A percentile compares a stretch with the other conserved stretches of the same genome.
These are phyloP conservation scores for Atractosteus spatula DNA, from an alignment of 2,113 vertebrate species.

Conservation along the genomic window DNA sequence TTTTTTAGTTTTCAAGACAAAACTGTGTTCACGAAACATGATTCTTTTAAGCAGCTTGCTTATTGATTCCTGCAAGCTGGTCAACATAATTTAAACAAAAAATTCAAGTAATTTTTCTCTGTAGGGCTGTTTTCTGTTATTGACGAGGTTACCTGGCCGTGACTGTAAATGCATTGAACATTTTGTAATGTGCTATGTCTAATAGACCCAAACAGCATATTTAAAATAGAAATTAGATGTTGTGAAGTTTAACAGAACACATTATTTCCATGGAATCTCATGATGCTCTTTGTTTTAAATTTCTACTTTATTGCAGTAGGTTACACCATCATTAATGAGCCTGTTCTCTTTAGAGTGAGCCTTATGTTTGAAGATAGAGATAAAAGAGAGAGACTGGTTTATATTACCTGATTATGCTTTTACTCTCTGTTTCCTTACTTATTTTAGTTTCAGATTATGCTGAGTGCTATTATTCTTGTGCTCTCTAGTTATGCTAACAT, in stretches of 20 bases:
- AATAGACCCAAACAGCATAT: constrained; percentile 23
- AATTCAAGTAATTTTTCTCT: constrained; percentile 24
- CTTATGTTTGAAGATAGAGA: too few relatives aligned
- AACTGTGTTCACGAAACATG: constrained; percentile 42
- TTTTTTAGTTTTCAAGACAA: constrained; percentile 7
- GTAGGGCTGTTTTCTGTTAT: constrained; percentile 22
- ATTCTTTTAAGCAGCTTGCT: constrained; percentile 38
- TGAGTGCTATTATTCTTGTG: too few relatives aligned
- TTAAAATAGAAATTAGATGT: constrained; percentile 33
- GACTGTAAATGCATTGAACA: constrained; percentile 16
- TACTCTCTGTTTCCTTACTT: too few relatives aligned
- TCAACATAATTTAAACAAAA: constrained; percentile 31
- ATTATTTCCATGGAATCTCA: too few relatives aligned
- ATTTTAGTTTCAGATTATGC: too few relatives aligned
- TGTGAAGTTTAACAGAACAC: constrained; percentile 1
- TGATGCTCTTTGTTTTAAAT: too few relatives aligned
- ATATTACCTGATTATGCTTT: too few relatives aligned
- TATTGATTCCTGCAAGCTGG: constrained; percentile 42
- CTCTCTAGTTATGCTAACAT: too few relatives aligned
- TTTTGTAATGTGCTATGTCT: constrained; percentile 23
- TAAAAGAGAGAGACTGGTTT: too few relatives aligned
- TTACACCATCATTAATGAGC: too few relatives aligned
- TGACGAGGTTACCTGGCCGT: constrained; percentile 24
- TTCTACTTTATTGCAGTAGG: too few relatives aligned
- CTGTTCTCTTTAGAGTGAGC: too few relatives aligned